phyloP scores from a whole-genome alignment of 1,140 invertebrate species.

The Radopholus similis region DNA sequence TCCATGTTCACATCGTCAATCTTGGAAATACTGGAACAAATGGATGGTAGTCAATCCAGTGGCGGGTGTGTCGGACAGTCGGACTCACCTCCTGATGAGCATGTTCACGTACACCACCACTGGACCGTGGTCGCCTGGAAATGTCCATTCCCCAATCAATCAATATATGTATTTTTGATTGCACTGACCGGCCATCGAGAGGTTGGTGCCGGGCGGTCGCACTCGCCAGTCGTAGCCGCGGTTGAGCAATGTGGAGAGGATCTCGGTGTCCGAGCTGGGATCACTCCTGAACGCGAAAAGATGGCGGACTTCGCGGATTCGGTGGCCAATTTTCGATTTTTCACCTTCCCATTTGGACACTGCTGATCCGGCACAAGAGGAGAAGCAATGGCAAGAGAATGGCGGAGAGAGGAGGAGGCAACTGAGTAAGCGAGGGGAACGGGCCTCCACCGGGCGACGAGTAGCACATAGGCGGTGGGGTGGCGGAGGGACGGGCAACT shows the following conservation, averaged over 20 bases:
- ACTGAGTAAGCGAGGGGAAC: no score
- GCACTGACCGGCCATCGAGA: slow-evolving; percentile 41
- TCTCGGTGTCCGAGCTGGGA: slow-evolving; percentile 54
- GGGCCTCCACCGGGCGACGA: no score
- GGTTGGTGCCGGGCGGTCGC: slow-evolving; percentile 53
- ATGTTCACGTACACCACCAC: slow-evolving; percentile 73
- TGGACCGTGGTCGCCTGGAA: slow-evolving; percentile 64
- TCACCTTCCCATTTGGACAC: no score
- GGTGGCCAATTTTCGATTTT: no score
- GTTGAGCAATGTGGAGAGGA: slow-evolving; percentile 49
- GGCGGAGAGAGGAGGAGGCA: no score
- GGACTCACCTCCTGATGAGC: slow-evolving; percentile 79
- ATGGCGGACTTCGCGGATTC: no score
- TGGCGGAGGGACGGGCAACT: no score
- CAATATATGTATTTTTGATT: slow-evolving; percentile 21
- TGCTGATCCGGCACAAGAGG: no score
- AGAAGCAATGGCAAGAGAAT: no score
- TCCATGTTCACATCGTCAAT: slow-evolving; percentile 95
- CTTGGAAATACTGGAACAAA: slow-evolving; percentile 80
- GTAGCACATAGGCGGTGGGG: no score
- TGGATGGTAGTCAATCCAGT: slow-evolving; percentile 6
- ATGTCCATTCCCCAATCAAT: not conserved
- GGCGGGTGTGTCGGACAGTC: not conserved
- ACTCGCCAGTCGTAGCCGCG: slow-evolving; percentile 57
- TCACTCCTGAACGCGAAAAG: slow-evolving; percentile 26